Base-by-base conservation (phyloP, 2,797 vertebrate genomes). In the Eutrigla gurnardus region DNA sequence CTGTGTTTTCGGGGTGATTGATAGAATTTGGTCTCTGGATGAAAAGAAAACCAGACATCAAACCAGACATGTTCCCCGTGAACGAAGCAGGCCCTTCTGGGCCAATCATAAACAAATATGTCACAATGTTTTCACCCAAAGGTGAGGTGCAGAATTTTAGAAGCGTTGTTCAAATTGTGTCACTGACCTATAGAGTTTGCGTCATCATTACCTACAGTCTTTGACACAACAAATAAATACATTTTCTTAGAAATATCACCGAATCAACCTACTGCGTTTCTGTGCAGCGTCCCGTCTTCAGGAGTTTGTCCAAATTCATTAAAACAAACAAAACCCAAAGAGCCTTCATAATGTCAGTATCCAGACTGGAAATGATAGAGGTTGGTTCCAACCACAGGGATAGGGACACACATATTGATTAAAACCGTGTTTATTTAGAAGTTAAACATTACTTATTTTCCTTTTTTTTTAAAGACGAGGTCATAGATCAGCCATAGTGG, bases 401-500 rank as follows among this genome's bases (percentile, higher is more conserved):
- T 37, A 62, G 63, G 58, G 65, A 76, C 36, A 32, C 66, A 47
- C 25, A 15, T 93, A 94, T 95, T 93, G 93, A 94, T 94, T 82
- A 33, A 50, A 60, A 39, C 68, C 2, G 17, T 93, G 91, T 94
- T 94, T 93, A 88, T 91, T 91, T 70, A 80, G 75, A 89, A 85
- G 93, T 93, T 94, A 92, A 94, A 90, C 81, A 93, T 94, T 94
- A 92, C 78, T 87, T 49, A 1, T 49, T n/a, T n/a, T n/a, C n/a
- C n/a, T n/a, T n/a, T 11, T 58, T 55, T 59, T 70, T 50, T 8
- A 70, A 72, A 66, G 45, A 36, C 6, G 4, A 54, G 86, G 73
- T 35, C 82, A 88, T n/a, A 66, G 77, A 75, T 85, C 84, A 76
- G 43, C 32, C 58, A 69, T 42, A 32, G 36, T 13, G 40, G n/a